phyloP scores from a whole-genome alignment of 2,113 vertebrate species.

The Hylia prasina region DNA sequence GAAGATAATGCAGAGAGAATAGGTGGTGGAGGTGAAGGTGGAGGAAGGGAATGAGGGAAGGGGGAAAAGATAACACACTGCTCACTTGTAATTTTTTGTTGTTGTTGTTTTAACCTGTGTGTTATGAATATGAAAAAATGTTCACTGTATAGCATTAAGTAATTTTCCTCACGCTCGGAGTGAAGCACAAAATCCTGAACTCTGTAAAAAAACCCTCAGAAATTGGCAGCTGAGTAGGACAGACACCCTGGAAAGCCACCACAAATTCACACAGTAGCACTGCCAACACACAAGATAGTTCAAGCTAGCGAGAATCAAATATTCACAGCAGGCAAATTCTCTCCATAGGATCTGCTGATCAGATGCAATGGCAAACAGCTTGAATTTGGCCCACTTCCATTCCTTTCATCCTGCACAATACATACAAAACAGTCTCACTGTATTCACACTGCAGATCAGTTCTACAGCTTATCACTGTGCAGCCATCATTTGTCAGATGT shows the following conservation, averaged over 20 bases:
- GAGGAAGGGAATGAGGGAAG: background rate
- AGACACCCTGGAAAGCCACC: constrained; percentile 40
- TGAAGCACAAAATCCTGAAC: background rate
- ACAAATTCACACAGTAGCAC: background rate
- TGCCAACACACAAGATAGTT: background rate
- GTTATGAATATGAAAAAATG: background rate
- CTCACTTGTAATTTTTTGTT: background rate
- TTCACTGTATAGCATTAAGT: background rate
- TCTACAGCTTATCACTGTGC: constrained; percentile 6
- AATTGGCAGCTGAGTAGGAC: background rate
- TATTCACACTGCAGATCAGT: background rate
- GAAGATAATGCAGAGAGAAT: background rate
- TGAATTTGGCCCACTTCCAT: constrained; percentile 33
- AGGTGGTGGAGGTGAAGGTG: background rate
- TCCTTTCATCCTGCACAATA: constrained; percentile 14
- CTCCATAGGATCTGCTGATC: constrained; percentile 65
- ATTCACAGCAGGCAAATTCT: constrained; percentile 64
- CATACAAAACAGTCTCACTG: constrained; percentile 29
- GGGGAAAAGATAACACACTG: background rate
- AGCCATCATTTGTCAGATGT: constrained; percentile 28
- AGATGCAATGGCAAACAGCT: constrained; percentile 43
- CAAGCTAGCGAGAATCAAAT: constrained; percentile 24
- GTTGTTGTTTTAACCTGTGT: background rate
- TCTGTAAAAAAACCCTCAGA: background rate
- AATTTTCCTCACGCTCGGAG: background rate